Evolutionary conservation across 2,888 invertebrate genomes (phyloP).

Genomic region (Congeria kusceri): DNA sequence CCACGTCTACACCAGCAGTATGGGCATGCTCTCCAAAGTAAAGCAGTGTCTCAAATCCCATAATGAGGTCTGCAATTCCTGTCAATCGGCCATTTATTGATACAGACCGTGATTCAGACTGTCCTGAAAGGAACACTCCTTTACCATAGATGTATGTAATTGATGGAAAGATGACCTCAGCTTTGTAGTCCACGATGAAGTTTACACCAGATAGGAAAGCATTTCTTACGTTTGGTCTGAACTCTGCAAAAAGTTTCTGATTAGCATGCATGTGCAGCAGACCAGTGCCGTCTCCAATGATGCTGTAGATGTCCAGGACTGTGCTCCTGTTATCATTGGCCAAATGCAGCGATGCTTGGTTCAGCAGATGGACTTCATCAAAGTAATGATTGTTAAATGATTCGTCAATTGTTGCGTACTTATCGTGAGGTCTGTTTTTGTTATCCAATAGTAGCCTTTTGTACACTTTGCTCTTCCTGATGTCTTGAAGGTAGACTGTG

Average conservation of each 20-base stretch:
- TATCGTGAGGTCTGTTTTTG: slow-evolving; percentile 63
- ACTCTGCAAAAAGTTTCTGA: slow-evolving; percentile 67
- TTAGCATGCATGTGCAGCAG: slow-evolving; percentile 68
- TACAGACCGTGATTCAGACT: slow-evolving; percentile 65
- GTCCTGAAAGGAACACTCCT: slow-evolving; percentile 59
- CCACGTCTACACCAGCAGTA: slow-evolving; percentile 63
- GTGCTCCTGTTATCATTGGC: slow-evolving; percentile 43
- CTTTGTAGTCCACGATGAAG: slow-evolving; percentile 66
- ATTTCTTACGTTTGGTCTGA: slow-evolving; percentile 64
- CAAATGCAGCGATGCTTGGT: slow-evolving; percentile 71
- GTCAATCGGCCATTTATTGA: slow-evolving; percentile 69
- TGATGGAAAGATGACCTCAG: slow-evolving; percentile 69
- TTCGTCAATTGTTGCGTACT: slow-evolving; percentile 73
- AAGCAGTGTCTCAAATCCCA: slow-evolving; percentile 67
- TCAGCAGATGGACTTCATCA: slow-evolving; percentile 73
- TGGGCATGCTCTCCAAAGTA: slow-evolving; percentile 67
- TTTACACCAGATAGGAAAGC: slow-evolving; percentile 73
- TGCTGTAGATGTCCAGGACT: slow-evolving; percentile 56
- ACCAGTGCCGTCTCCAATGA: slow-evolving; percentile 72
- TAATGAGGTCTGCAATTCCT: slow-evolving; percentile 67
- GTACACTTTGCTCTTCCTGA: slow-evolving; percentile 55
- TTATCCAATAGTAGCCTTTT: slow-evolving; percentile 71
- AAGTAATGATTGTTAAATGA: slow-evolving; percentile 56
- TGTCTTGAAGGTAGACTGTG: slow-evolving; percentile 74
- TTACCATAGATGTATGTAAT: slow-evolving; percentile 73